Evolutionary conservation across 2,888 invertebrate species (phyloP).

Genomic region (Aphodius granarius): DNA sequence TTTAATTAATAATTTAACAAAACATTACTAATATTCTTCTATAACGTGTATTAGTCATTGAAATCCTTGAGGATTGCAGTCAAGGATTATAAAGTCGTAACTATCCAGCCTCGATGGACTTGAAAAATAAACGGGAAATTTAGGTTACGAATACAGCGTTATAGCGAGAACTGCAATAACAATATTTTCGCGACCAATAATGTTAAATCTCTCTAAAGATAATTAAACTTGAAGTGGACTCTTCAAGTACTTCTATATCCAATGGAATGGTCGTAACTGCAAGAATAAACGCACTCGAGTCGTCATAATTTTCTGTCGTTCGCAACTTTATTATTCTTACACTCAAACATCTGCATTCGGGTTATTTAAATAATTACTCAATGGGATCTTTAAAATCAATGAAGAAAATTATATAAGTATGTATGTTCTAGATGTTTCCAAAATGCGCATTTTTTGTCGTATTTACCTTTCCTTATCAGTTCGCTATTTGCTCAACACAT

Average conservation of each 20-base stretch:
- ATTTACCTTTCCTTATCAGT: background rate
- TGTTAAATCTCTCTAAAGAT: background rate
- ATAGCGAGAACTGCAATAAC: background rate
- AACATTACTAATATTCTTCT: background rate
- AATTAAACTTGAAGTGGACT: background rate
- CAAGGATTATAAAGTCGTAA: background rate
- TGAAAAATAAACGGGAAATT: background rate
- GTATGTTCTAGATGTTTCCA: background rate
- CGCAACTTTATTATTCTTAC: background rate
- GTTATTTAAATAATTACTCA: background rate
- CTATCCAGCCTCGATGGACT: background rate
- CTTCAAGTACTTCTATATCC: background rate
- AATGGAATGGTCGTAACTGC: background rate
- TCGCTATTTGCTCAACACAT: background rate
- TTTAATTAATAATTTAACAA: no score
- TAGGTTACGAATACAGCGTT: background rate
- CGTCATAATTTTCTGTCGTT: background rate
- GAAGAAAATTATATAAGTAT: background rate
- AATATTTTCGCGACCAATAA: background rate
- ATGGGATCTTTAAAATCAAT: background rate
- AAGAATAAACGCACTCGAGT: background rate
- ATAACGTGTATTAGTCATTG: background rate
- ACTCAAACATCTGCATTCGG: background rate
- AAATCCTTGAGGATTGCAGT: background rate
- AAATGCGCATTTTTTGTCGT: background rate